Evolutionary conservation across 2,888 invertebrate genomes (phyloP), one percentile per base, ranked within the genome.

Genomic region (Callyntrura guangdongensis): DNA sequence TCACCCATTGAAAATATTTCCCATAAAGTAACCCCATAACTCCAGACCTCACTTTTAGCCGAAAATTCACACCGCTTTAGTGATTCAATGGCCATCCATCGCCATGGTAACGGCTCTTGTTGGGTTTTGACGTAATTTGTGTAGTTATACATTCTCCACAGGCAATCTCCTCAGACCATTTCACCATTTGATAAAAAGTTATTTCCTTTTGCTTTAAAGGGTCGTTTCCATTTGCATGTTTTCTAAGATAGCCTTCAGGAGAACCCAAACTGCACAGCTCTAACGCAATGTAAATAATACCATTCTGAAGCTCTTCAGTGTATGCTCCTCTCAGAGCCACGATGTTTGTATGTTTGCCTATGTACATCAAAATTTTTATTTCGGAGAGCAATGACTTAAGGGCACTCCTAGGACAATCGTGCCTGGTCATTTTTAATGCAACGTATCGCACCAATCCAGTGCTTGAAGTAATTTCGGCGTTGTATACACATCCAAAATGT

Each of bases 1-100:
- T 27, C 25, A 87, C 81, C 87, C 79, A 79, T 64, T 17, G 89
- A n/a, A 69, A 83, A 89, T 20, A 89, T 89, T 47, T 82, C 89
- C 84, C 88, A 88, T 8, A 88, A 11, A 1, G 88, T 88, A 5
- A 82, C 72, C 0, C 88, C 88, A 45, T 53, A 88, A 25, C 67
- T 27, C 88, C 88, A 88, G 5, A 83, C 83, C 14, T 88, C 88
- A n/a, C 36, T 20, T n/a, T 82, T 56, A 0, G 64, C 14, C 0
- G 79, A 81, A 36, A 88, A 88, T 72, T 88, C 89, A 45, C 72
- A n/a, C 0, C 83, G 6, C 12, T 83, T 83, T n/a, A 89, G 17
- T 4, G 84, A 49, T 45, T 89, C 89, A 47, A 83, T 72, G 1
- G 89, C 11, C 89, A 89, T 84, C 89, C 89, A 83, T 0, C 83